Base-by-base conservation (phyloP, 1,140 invertebrate genomes). In the Himalopsyche phryganea region DNA sequence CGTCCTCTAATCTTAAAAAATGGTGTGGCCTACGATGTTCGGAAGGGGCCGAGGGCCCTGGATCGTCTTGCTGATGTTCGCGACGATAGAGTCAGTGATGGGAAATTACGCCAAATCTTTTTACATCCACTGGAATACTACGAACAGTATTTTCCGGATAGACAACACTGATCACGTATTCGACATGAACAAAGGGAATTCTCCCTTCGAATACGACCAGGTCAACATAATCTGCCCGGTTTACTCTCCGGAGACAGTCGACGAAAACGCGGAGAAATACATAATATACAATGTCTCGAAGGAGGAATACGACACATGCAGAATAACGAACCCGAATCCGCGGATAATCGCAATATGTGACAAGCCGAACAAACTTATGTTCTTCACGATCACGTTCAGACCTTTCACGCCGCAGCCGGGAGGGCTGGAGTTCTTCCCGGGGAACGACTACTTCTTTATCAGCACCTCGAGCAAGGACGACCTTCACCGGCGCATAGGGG, bases 81-180 rank as follows among this genome's bases (percentile, higher is more conserved):
- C 90, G 69, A 88, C 84, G 76, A 82, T 90, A 66, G 87, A 91
- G 80, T 89, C 86, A 67, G 85, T 89, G 18, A 77, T 90, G 70
- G 88, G 87, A 60, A 88, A 87, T 70, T 88, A 87, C 74, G 87
- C 87, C 45, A 90, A 90, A 73, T 86, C 87, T 13, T 90, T 90
- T 73, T 87, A 86, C 74, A 88, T 91, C 76, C 87, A 91, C 68
- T 91, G 89, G 89, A 91, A 91, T 77, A 90, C 88, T 63, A 89
- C 88, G 23, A 90, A 91, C 73, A 88, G 68, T 78, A 96, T 94
- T 85, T 96, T 96, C 80, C 86, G 93, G 72, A 96, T 96, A 84
- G 93, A 96, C 83, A 96, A 96, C 75, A 96, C 93, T 20, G 94
- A 96, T 77, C 93, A 96, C 76, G 94, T 96, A 72, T 95, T 96